Base-by-base conservation (phyloP, 2,888 invertebrate genomes). In the Nomada fucata region DNA sequence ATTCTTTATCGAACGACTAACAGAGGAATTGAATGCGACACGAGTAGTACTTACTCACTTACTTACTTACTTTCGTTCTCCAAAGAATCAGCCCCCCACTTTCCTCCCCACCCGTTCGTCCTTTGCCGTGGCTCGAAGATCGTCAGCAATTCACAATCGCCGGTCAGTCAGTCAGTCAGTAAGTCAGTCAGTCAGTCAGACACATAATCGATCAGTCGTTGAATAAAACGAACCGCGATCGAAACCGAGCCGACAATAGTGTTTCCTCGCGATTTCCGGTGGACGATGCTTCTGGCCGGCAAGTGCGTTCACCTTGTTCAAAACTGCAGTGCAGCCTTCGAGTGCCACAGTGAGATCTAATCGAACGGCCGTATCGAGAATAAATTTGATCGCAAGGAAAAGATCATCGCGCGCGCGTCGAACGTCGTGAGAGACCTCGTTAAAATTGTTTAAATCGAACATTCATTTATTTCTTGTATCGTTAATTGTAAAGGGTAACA, bases 131-230 rank as follows among this genome's bases (percentile, higher is more conserved):
- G 50, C 70, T 59, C 52, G 67, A 52, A 47, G 59, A 73, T 71
- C 53, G 75, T 74, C 77, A 69, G 57, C 77, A 29, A 84, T 63
- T 76, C 74, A 71, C 64, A 81, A 73, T 82, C 76, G 71, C 47
- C 61, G 61, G 82, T 77, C 71, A 80, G 82, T 80, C 76, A 80
- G 79, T 78, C 60, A 85, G 83, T 76, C 65, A 86, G 83, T 83
- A 55, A 86, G 74, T 76, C 71, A 85, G 76, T 82, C 52, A 76
- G 68, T 64, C 78, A 78, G 79, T n/a, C 75, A 82, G 36, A 63
- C 18, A 20, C 20, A 53, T 36, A 52, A 74, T 85, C 57, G 72
- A 60, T 76, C 55, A 75, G 36, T 47, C 69, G 44, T 53, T 60
- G n/a, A 59, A 65, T 76, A n/a, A n/a, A 60, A 65, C 23, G 52